Conservation (phyloP, 2,888 invertebrate genomes). For the Sarcophaga subvicina region DNA sequence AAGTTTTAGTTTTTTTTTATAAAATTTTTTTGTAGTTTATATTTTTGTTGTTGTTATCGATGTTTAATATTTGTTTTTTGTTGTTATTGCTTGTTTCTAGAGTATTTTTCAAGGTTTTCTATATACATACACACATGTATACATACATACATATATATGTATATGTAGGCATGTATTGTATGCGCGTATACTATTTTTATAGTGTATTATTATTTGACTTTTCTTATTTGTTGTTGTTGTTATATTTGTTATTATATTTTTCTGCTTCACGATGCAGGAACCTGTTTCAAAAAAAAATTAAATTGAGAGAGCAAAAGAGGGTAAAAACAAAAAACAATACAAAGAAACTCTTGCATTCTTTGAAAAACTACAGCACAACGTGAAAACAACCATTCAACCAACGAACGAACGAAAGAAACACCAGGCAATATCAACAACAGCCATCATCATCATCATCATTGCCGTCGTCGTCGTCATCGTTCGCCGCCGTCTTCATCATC, state of each 20-base stretch:
- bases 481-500: not conserved
- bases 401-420: not conserved
- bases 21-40: slow-evolving; percentile 35
- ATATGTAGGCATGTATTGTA: too few relatives aligned
- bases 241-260: slow-evolving; percentile 27
- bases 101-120: slow-evolving; percentile 68
- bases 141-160: too few relatives aligned
- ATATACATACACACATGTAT: slow-evolving; percentile 4
- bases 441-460: slow-evolving; percentile 13
- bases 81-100: slow-evolving; percentile 38
- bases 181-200: too few relatives aligned
- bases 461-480: not conserved
- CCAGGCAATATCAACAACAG: slow-evolving; percentile 4
- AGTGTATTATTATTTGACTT: not conserved
- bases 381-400: slow-evolving; percentile 36
- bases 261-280: slow-evolving; percentile 66
- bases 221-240: slow-evolving; percentile 28
- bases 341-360: slow-evolving; percentile 60
- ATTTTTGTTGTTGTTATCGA: slow-evolving; percentile 51
- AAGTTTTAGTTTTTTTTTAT: slow-evolving; percentile 33
- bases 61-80: slow-evolving; percentile 31
- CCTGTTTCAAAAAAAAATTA: slow-evolving; percentile 59
- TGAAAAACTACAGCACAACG: slow-evolving; percentile 51
- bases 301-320: not conserved
- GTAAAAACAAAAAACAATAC: not conserved